Evolutionary conservation across 37 sponge, comb jelly and placozoan species (phyloP), one percentile per base, ranked within the genome.

Genomic region (Haliclona indistincta): DNA sequence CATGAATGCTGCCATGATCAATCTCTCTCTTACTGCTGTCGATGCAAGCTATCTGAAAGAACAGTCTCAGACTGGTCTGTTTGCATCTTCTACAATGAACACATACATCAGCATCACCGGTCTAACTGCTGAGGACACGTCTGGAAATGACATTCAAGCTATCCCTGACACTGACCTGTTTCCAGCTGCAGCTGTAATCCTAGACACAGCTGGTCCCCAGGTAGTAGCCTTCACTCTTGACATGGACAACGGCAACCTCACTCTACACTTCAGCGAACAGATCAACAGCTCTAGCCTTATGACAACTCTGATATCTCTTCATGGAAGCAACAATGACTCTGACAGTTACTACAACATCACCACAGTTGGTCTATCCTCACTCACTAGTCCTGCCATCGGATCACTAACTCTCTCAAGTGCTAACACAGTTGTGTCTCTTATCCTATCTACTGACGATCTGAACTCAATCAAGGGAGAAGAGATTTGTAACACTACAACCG

Each of bases 161-260:
- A 84, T 93, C 15, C 74, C 77, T 36, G 4, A 60, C 0, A 49
- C 63, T 34, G 71, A 63, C 40, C 80, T 82, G 22, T 82, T 79
- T 38, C 85, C 70, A 58, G 93, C 87, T 41, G 41, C 38, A 23
- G 39, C 17, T 23, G 79, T 93, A 13, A 56, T 85, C 38, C 64
- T 73, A 34, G 94, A 93, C 56, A 82, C 78, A 32, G 63, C 81
- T 34, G 94, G 93, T 10, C 92, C 96, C 13, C 35, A 71, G 3
- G 80, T 95, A 39, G 76, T 88, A 17, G 83, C 93, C 2, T 95
- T 88, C 60, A 77, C 72, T 40, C 84, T 95, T 55, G 96, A 95
- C 54, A 74, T 95, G 67, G 72, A 88, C 65, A 86, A 73, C 47
- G 96, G 93, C 33, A 89, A 88, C 67, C 54, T 95, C 0, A 84